Conservation (phyloP, 2,797 vertebrate species). For the Pangasius krempfi region DNA sequence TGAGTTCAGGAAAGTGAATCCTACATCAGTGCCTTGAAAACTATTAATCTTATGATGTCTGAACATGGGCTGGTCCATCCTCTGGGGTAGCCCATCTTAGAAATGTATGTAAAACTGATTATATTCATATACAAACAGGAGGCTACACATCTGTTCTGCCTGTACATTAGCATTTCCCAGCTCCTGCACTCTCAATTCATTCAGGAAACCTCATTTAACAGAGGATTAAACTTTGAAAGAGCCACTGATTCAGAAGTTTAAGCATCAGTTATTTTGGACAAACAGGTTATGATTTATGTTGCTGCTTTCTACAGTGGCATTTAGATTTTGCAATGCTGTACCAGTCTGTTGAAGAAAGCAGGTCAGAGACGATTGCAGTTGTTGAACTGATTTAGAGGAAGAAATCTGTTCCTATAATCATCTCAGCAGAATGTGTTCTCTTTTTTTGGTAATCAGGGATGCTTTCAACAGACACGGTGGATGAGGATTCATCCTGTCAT, state of each 20-base stretch:
- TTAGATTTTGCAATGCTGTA: constrained; percentile 23
- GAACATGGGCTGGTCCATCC: background rate
- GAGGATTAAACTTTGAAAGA: background rate
- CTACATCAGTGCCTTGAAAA: background rate
- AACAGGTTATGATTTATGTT: constrained; percentile 12
- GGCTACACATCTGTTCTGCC: background rate
- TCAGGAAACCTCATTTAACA: background rate
- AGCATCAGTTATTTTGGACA: background rate
- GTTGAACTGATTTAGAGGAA: constrained; percentile 1
- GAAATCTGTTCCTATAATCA: background rate
- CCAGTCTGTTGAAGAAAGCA: constrained; percentile 19
- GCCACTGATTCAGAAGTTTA: constrained; percentile 9
- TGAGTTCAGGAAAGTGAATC: background rate
- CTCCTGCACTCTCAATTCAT: background rate
- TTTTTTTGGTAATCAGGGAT: background rate
- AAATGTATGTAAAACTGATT: background rate
- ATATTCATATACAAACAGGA: background rate
- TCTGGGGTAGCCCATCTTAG: background rate
- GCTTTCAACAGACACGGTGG: constrained; percentile 14
- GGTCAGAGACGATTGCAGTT: constrained; percentile 9
- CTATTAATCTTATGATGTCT: background rate
- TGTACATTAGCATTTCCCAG: background rate
- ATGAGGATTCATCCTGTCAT: constrained; percentile 49
- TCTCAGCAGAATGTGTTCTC: background rate
- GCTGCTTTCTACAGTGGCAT: constrained; percentile 11